A percentile compares a stretch with the other conserved stretches of the same genome.
These are phyloP conservation scores for Notamacropus eugenii DNA, from an alignment of 2,797 vertebrate species.

Conservation along the genomic window DNA sequence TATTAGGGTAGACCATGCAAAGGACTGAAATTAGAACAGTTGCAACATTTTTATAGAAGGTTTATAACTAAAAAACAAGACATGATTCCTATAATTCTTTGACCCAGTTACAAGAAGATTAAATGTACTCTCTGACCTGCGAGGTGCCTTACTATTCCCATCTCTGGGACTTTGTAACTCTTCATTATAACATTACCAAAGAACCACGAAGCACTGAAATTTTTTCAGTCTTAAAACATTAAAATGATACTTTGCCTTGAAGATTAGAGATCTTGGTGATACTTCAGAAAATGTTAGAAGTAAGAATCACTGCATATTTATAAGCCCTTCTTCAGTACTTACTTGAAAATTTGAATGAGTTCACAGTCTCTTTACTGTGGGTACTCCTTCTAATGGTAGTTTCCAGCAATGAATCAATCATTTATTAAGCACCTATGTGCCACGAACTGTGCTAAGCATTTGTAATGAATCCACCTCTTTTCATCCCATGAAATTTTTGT, in stretches of 20 bases:
- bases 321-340: background rate
- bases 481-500: background rate
- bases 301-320: background rate
- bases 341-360: background rate
- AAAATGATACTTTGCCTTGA: conserved; percentile 24
- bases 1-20: background rate
- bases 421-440: background rate
- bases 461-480: background rate
- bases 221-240: conserved; percentile 54
- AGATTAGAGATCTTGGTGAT: background rate
- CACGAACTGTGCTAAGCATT: background rate
- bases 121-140: background rate
- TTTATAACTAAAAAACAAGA: background rate
- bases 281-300: conserved; percentile 24
- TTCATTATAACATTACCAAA: background rate
- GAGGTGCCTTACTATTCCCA: background rate
- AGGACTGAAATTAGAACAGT: background rate
- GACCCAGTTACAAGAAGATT: background rate
- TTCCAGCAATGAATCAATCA: background rate
- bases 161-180: conserved; percentile 9
- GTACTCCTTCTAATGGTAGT: background rate
- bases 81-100: conserved; percentile 7
- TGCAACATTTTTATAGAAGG: background rate
- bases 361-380: background rate
- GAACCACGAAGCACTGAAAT: background rate